A percentile compares a stretch with the other conserved stretches of the same genome.
Evolutionary conservation across 2,113 vertebrate species (phyloP).

Genomic region (Pitta sordida): DNA sequence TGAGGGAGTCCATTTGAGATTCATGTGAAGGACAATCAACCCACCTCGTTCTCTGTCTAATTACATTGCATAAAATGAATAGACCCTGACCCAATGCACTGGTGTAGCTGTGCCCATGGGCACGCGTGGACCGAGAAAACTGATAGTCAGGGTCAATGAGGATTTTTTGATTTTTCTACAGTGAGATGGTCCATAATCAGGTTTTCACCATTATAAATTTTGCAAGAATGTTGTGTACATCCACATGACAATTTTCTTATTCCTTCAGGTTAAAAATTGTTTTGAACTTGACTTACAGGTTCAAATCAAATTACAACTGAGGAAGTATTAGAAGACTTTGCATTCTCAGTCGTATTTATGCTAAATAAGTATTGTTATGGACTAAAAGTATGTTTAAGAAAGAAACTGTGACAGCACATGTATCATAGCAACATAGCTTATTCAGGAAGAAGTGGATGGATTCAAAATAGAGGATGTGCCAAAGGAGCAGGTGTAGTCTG

Average conservation of each 20-base stretch:
- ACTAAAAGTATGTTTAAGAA: conserved; percentile 41
- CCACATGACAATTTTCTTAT: background rate
- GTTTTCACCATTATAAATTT: background rate
- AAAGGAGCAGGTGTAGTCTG: conserved; percentile 50
- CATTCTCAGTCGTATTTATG: conserved; percentile 33
- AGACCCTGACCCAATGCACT: background rate
- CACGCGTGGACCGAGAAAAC: background rate
- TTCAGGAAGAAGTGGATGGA: conserved; percentile 37
- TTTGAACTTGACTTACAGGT: background rate
- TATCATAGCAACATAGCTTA: conserved; percentile 71
- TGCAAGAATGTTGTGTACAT: background rate
- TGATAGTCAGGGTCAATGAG: background rate
- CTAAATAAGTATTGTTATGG: conserved; percentile 40
- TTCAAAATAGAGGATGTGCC: conserved; percentile 23
- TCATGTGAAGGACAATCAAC: background rate
- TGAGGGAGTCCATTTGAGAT: background rate
- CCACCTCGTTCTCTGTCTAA: conserved; percentile 5
- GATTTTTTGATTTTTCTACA: background rate
- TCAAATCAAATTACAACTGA: background rate
- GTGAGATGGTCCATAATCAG: background rate
- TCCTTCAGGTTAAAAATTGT: background rate
- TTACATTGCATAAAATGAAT: background rate
- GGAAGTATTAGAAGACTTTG: background rate
- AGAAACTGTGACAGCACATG: conserved; percentile 49
- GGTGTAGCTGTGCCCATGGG: background rate